These are phyloP conservation scores for Fistularia tabacaria DNA, from an alignment of 2,797 vertebrate genomes.

Conservation along the genomic window DNA sequence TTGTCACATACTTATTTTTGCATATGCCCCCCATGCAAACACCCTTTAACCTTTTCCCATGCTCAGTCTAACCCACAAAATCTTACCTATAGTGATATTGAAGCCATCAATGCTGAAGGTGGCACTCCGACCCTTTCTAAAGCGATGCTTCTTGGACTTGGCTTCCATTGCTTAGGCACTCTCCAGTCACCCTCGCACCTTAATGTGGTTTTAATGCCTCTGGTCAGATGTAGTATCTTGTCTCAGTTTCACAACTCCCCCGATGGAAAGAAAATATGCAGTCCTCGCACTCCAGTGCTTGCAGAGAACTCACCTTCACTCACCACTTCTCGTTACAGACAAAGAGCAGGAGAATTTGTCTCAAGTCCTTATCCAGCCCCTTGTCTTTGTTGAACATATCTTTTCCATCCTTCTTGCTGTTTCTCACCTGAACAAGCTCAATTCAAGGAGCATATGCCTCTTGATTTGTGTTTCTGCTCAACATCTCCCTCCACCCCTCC, in stretches of 20 bases:
- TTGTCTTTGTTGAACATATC: constrained; percentile 43
- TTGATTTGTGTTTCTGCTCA: constrained; percentile 62
- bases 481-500: constrained; percentile 37
- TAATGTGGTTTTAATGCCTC: constrained; percentile 27
- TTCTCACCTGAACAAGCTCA: constrained; percentile 64
- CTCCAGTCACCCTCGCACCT: constrained; percentile 24
- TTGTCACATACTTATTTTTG: constrained; percentile 15
- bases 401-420: constrained; percentile 37
- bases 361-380: constrained; percentile 38
- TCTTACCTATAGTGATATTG: constrained; percentile 97
- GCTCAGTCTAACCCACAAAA: constrained; percentile 11
- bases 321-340: constrained; percentile 45
- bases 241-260: constrained; percentile 48
- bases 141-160: constrained; percentile 85
- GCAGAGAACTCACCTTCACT: constrained; percentile 48
- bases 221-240: constrained; percentile 39
- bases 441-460: constrained; percentile 63
- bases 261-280: constrained; percentile 15
- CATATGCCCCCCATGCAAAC: constrained; percentile 21
- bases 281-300: constrained; percentile 41
- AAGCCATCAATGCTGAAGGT: constrained; percentile 97
- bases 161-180: constrained; percentile 78
- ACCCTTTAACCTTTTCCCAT: constrained; percentile 9
- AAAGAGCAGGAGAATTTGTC: constrained; percentile 45
- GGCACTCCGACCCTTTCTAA: constrained; percentile 92